Evolutionary conservation across 2,113 vertebrate species (phyloP), one percentile per base, ranked within the genome.

Genomic region (Promerops cafer): DNA sequence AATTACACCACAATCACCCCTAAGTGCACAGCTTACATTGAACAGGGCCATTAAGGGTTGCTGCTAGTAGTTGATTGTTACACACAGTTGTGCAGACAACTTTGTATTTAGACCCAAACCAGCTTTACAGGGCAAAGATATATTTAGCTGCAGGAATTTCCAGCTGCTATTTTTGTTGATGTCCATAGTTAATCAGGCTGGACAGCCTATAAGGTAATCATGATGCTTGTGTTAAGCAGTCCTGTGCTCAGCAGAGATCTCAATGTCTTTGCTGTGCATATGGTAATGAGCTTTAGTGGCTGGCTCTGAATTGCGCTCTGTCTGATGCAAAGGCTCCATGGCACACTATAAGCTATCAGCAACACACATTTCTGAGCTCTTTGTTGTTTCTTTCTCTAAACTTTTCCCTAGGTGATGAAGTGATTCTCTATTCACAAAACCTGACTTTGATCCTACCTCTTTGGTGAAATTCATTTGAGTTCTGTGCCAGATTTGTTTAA

Each of bases 1-100:
- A 98, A 97, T 96, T 97, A 86, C 50, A 45, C 45, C 68, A 60
- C 71, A 92, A 97, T 96, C 84, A 72, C 94, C 95, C 91, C 96
- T 96, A 97, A 97, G 71, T 93, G 94, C 90, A 77, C 69, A 90
- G 87, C 95, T 95, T 96, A 57, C 88, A 76, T 65, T 89, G 92
- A 96, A 84, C 71, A 86, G 83, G 94, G 37, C 47, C 64, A 91
- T 95, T 96, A 96, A 97, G 63, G 40, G 28, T 89, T 94, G 59
- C 76, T 90, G 63, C 74, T 70, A 56, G 71, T 96, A 81, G 77
- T n/a, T 90, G 94, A 97, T 75, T 92, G 84, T 93, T 94, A 85
- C 49, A 26, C 27, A 78, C 85, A 69, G 75, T 92, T 93, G 52
- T 85, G 42, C 74, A 75, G 89, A 80, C 63, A 93, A 93, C 83